Conservation (phyloP, 2,888 invertebrate genomes). For the Dynastes hyllus region DNA sequence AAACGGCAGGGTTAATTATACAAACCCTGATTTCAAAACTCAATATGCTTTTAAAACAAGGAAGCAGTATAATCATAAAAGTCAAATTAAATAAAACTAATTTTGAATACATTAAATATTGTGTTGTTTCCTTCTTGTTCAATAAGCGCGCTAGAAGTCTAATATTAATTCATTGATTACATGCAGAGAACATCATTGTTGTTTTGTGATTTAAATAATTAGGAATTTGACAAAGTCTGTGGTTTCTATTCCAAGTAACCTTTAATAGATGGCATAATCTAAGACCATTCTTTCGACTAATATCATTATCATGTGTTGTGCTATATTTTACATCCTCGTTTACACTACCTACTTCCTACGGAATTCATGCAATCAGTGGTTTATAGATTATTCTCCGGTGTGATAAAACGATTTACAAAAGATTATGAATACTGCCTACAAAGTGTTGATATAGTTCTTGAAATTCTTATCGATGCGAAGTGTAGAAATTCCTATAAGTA, state of each 20-base stretch:
- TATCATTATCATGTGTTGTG: conserved; percentile 32
- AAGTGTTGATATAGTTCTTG: conserved; percentile 4
- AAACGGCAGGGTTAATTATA: too few species aligned
- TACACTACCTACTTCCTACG: conserved; percentile 43
- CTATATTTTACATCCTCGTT: conserved; percentile 33
- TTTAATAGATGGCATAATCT: conserved; percentile 13
- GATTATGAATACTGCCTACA: conserved; percentile 22
- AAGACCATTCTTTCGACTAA: conserved; percentile 18
- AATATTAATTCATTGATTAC: too few species aligned
- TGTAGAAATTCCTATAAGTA: background rate
- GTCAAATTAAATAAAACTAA: too few species aligned
- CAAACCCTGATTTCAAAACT: too few species aligned
- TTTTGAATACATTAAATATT: too few species aligned
- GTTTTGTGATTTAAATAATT: too few species aligned
- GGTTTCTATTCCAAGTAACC: conserved; percentile 1
- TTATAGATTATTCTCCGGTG: conserved; percentile 39
- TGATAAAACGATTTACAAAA: conserved; percentile 44
- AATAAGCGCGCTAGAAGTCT: too few species aligned
- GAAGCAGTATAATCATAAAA: too few species aligned
- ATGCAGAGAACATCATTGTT: too few species aligned
- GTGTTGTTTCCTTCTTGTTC: too few species aligned
- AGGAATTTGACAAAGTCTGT: background rate
- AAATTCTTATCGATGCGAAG: background rate
- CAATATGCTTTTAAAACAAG: too few species aligned
- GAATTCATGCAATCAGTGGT: conserved; percentile 40